Conservation (phyloP, 2,113 vertebrate genomes). For the Lepisosteus oculatus region DNA sequence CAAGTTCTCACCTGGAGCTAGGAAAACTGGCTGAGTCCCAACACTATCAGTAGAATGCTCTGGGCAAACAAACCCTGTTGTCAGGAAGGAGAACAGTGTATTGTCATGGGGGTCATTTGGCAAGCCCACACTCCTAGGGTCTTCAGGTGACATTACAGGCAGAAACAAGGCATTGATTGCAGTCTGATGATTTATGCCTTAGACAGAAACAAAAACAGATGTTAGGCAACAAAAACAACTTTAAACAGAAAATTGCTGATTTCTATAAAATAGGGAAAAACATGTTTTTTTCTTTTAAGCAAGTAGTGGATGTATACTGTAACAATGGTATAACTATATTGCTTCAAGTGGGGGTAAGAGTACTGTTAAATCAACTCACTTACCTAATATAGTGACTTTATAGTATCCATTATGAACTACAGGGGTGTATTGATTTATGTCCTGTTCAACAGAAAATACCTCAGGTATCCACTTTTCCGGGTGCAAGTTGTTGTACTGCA, state of each 20-base stretch:
- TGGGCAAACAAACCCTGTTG: conserved; percentile 54
- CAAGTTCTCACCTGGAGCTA: conserved; percentile 60
- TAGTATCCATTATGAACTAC: conserved; percentile 66
- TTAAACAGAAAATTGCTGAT: too few species aligned
- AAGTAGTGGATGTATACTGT: too few species aligned
- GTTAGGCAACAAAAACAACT: too few species aligned
- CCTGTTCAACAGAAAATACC: conserved; percentile 31
- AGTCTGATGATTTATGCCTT: conserved; percentile 80
- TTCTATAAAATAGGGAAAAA: too few species aligned
- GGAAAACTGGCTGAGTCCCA: conserved; percentile 8
- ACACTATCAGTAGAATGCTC: not conserved
- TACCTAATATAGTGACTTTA: conserved; percentile 80
- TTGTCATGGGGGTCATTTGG: conserved; percentile 55
- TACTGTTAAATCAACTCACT: conserved; percentile 26
- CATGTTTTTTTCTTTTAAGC: too few species aligned
- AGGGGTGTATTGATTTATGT: conserved; percentile 38
- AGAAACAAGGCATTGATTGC: conserved; percentile 77
- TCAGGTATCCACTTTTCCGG: conserved; percentile 60
- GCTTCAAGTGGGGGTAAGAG: too few species aligned
- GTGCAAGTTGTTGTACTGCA: conserved; percentile 73
- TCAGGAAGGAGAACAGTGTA: conserved; percentile 56
- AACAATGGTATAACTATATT: too few species aligned
- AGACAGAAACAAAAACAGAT: conserved; percentile 21
- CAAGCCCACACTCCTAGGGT: conserved; percentile 57
- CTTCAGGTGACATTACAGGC: conserved; percentile 58